These are phyloP conservation scores for Scaptomyza caliginosa DNA, from an alignment of 2,888 invertebrate genomes.

Conservation along the genomic window DNA sequence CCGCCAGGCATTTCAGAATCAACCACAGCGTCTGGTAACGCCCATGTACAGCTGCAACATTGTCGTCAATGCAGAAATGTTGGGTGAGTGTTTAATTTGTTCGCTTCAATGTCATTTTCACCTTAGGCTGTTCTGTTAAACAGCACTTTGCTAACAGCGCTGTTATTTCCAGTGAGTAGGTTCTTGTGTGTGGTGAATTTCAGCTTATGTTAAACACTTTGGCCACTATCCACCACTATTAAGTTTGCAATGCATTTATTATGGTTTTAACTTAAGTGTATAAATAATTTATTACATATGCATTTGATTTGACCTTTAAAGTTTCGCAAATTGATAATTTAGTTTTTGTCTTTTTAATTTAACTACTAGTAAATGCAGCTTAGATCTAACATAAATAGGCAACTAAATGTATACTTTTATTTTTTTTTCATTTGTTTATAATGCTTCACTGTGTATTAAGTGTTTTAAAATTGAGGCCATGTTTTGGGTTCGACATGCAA, in stretches of 20 bases:
- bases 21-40: conserved; percentile 95
- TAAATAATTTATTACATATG: conserved; percentile 66
- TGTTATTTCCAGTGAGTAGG: background rate
- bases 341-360: conserved; percentile 47
- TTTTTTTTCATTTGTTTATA: conserved; percentile 38
- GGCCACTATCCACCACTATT: background rate
- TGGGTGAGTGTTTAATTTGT: conserved; percentile 88
- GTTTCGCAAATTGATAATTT: background rate
- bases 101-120: background rate
- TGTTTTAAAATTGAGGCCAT: conserved; percentile 63
- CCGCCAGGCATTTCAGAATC: conserved; percentile 93
- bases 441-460: conserved; percentile 28
- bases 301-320: conserved; percentile 29
- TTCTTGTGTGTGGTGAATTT: conserved; percentile 5
- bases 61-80: conserved; percentile 92
- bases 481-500: conserved; percentile 67
- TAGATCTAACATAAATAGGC: conserved; percentile 81
- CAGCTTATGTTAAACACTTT: background rate
- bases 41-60: conserved; percentile 96
- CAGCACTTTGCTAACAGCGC: background rate
- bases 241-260: conserved; percentile 40
- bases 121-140: background rate
- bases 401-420: conserved; percentile 71
- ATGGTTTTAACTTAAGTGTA: conserved; percentile 61
- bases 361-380: conserved; percentile 84